Evolutionary conservation across 2,113 vertebrate species (phyloP), one percentile per base, ranked within the genome.

Genomic region (Phycodurus eques): DNA sequence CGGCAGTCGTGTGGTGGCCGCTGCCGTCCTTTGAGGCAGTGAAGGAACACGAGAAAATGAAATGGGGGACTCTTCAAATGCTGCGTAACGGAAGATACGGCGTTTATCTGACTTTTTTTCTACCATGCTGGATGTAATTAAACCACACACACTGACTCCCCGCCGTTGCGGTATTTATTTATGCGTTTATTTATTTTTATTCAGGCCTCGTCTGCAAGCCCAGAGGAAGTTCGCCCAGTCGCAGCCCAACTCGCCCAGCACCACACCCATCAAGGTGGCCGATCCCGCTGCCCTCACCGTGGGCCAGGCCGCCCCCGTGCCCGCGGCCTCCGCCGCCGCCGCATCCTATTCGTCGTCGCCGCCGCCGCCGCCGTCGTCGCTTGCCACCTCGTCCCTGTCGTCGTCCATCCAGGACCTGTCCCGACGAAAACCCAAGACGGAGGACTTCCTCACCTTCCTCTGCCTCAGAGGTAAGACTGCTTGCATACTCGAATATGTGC

Each of bases 141-240:
- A 60, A 60, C 22, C 27, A 2, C 57, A 60, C 57, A 13, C 31
- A 31, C 35, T 39, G 35, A 39, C 2, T 39, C 6, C 6, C 7
- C 49, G 20, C 49, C 2, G 5, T 64, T 12, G 27, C 27, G 27
- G 27, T 27, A 27, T 27, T 27, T 27, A 27, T 27, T 20, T 74
- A 10, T 74, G 9, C 6, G 74, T 43, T 22, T 43, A 27, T 27
- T 27, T 27, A 27, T 5, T 59, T n/a, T 6, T 20, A 13, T 68
- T 80, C 88, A 98, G 98, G 92, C 97, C 97, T 80, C 94, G 98
- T 85, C 96, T 99, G 88, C 98, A 99, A 92, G 98, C 98, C 88
- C 98, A 99, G 94, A 95, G 98, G 92, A 99, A 99, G 92, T 99
- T 99, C 80, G 98, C 98, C 88, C 98, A 99, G 90, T 99, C 97